Evolutionary conservation across 2,888 invertebrate genomes (phyloP).

Genomic region (Apotomis capreana): DNA sequence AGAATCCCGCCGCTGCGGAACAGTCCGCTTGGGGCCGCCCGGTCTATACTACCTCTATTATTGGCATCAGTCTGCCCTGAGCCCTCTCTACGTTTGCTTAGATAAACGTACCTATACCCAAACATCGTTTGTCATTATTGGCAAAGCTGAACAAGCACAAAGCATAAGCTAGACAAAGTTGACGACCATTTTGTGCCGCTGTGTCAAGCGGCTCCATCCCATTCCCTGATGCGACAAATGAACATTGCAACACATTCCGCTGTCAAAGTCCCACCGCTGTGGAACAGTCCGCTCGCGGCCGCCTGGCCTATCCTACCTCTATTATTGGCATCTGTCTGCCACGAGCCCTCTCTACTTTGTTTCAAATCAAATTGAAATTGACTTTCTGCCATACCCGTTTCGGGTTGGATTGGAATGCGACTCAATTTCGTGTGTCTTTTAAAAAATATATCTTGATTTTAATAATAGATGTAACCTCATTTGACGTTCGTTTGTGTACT

Average conservation of each 20-base stretch:
- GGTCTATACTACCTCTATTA: slow-evolving; percentile 30
- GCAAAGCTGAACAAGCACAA: background rate
- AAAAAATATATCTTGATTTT: too few species aligned
- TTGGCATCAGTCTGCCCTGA: slow-evolving; percentile 35
- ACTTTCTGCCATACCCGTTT: slow-evolving; percentile 37
- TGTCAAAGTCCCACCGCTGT: slow-evolving; percentile 8
- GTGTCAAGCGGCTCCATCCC: slow-evolving; percentile 1
- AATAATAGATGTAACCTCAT: too few species aligned
- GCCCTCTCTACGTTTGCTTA: slow-evolving; percentile 1
- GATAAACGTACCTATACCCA: too few species aligned
- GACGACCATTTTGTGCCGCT: background rate
- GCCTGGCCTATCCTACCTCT: slow-evolving; percentile 25
- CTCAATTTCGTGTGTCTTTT: background rate
- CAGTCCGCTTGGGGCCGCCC: slow-evolving; percentile 23
- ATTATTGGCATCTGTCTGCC: slow-evolving; percentile 40
- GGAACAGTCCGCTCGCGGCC: slow-evolving; percentile 22
- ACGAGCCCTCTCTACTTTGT: slow-evolving; percentile 27
- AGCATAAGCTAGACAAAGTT: slow-evolving; percentile 1
- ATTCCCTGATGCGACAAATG: slow-evolving; percentile 19
- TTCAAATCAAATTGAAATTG: slow-evolving; percentile 40
- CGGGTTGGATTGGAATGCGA: slow-evolving; percentile 21
- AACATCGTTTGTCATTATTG: too few species aligned
- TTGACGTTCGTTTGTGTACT: too few species aligned
- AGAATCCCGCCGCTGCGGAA: slow-evolving; percentile 1
- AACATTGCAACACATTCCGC: slow-evolving; percentile 22